Conservation (phyloP, 2,888 invertebrate genomes). For the Lapara coniferarum region DNA sequence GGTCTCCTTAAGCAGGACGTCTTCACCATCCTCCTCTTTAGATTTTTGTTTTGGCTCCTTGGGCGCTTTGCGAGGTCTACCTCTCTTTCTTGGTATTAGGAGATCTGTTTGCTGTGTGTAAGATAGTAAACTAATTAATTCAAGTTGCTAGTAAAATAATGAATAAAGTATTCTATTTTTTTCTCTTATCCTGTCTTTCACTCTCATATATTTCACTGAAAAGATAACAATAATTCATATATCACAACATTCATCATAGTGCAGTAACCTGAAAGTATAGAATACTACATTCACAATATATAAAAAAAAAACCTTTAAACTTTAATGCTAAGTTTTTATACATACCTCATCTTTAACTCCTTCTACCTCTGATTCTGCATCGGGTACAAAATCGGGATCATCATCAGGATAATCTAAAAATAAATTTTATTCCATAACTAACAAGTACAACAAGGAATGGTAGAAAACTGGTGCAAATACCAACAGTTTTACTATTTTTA, state of each 20-base stretch:
- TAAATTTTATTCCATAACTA: not conserved
- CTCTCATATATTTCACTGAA: no score
- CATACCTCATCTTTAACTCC: slow-evolving; percentile 30
- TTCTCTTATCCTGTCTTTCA: no score
- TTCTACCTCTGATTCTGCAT: slow-evolving; percentile 52
- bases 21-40: slow-evolving; percentile 61
- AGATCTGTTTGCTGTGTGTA: not conserved
- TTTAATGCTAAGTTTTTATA: not conserved
- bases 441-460: no score
- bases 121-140: not conserved
- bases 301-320: no score
- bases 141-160: not conserved
- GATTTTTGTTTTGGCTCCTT: slow-evolving; percentile 23
- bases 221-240: no score
- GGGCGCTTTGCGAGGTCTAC: slow-evolving; percentile 61
- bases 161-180: no score
- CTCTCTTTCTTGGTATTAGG: slow-evolving; percentile 60
- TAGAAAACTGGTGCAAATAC: no score
- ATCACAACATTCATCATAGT: no score
- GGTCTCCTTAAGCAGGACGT: slow-evolving; percentile 76
- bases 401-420: slow-evolving; percentile 56
- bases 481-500: no score
- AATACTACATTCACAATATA: no score
- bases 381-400: slow-evolving; percentile 69
- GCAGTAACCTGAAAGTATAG: no score